phyloP scores from a whole-genome alignment of 2,113 vertebrate species.

The Clarias magur region DNA sequence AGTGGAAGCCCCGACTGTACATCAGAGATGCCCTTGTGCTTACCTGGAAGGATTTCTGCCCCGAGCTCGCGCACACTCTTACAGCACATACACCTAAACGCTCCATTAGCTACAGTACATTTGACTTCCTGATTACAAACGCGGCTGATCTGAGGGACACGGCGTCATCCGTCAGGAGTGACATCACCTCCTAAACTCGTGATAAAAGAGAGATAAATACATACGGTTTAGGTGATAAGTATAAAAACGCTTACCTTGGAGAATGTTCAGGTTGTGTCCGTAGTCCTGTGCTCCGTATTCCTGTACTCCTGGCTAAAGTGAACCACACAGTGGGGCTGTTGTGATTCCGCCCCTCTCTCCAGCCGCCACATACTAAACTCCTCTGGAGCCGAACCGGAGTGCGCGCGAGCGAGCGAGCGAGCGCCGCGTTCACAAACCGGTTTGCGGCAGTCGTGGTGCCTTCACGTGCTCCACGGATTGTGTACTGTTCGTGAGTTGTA shows the following conservation, averaged over 20 bases:
- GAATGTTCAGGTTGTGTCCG: neutral
- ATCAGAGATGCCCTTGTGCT: neutral
- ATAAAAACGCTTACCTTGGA: slow-evolving; percentile 50
- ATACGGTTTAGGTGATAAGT: neutral
- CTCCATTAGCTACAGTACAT: neutral
- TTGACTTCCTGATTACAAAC: neutral
- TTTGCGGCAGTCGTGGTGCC: slow-evolving; percentile 14
- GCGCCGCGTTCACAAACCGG: neutral
- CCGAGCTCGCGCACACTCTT: neutral
- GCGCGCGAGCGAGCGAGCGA: neutral
- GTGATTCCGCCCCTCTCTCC: slow-evolving; percentile 59
- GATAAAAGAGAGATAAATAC: neutral
- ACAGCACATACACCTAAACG: neutral
- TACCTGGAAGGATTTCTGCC: neutral
- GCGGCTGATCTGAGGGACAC: neutral
- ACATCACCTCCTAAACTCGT: neutral
- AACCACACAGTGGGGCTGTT: slow-evolving; percentile 67
- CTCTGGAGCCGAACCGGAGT: slow-evolving; percentile 41
- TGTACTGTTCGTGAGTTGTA: neutral
- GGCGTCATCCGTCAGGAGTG: neutral
- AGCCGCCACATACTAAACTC: slow-evolving; percentile 64
- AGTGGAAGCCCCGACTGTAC: neutral
- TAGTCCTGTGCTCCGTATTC: slow-evolving; percentile 37
- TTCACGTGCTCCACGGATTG: neutral
- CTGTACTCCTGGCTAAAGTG: slow-evolving; percentile 30